A percentile compares a stretch with the other conserved stretches of the same genome.
phyloP scores from a whole-genome alignment of 1,140 invertebrate genomes.

The Diprion similis region DNA sequence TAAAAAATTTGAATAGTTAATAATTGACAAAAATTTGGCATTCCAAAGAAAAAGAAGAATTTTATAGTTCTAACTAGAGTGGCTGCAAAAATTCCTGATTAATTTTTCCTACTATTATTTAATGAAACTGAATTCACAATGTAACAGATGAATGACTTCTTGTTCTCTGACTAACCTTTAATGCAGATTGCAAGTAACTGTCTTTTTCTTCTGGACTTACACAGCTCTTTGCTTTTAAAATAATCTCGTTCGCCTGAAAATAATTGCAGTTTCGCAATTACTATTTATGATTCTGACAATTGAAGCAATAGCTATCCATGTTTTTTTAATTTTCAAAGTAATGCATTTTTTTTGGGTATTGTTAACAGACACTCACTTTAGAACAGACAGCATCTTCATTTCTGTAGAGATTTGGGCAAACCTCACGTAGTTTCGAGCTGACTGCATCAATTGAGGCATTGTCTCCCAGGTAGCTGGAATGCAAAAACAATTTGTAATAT shows the following conservation, averaged over 20 bases:
- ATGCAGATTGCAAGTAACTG: slow-evolving; percentile 76
- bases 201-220: slow-evolving; percentile 75
- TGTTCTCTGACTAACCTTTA: slow-evolving; percentile 57
- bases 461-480: slow-evolving; percentile 84
- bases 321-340: neutral
- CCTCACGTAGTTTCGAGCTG: slow-evolving; percentile 84
- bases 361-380: slow-evolving; percentile 68
- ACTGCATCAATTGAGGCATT: slow-evolving; percentile 94
- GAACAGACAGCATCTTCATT: slow-evolving; percentile 95
- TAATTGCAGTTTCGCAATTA: neutral
- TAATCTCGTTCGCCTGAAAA: slow-evolving; percentile 84
- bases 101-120: neutral
- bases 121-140: neutral
- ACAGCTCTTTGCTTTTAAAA: slow-evolving; percentile 78
- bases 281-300: neutral
- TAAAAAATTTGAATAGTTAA: slow-evolving; percentile 16
- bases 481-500: slow-evolving; percentile 19
- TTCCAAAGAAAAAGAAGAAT: neutral
- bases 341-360: neutral
- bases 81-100: neutral
- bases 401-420: slow-evolving; percentile 93
- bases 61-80: slow-evolving; percentile 13
- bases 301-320: slow-evolving; percentile 3
- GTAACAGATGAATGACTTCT: neutral
- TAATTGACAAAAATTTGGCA: neutral